A percentile compares a stretch with the other conserved stretches of the same genome.
Conservation (phyloP, 2,113 vertebrate species). For the Gorsachius goisagi region DNA sequence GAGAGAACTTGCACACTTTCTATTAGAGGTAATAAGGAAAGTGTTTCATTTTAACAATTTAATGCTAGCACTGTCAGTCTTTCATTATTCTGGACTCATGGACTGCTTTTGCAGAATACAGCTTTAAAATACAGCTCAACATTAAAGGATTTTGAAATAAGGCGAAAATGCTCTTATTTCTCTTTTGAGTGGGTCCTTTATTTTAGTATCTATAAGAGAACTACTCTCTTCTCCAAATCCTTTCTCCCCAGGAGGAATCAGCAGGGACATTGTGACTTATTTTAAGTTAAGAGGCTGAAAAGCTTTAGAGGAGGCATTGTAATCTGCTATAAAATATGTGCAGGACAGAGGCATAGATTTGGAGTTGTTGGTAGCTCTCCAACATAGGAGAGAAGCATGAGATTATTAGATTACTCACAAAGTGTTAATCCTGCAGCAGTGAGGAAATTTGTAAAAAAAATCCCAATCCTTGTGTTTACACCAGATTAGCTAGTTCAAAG, state of each 20-base stretch:
- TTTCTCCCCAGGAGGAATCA: slow-evolving; percentile 5
- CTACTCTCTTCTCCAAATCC: slow-evolving; percentile 22
- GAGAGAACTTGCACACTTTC: not conserved
- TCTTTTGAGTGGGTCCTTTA: not conserved
- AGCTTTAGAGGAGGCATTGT: slow-evolving; percentile 22
- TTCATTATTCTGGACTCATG: not conserved
- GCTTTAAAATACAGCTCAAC: slow-evolving; percentile 17
- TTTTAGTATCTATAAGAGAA: not conserved
- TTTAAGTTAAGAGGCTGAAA: slow-evolving; percentile 32
- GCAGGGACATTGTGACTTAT: not conserved
- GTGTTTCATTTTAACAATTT: not conserved
- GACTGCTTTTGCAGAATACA: not conserved
- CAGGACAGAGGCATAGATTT: not conserved
- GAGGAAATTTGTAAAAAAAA: not conserved
- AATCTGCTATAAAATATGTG: slow-evolving; percentile 15
- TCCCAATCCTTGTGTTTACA: not conserved
- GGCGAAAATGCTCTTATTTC: not conserved
- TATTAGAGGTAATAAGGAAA: not conserved
- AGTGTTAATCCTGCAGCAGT: not conserved
- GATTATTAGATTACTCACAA: not conserved
- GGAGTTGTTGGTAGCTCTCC: not conserved
- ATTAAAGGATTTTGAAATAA: slow-evolving; percentile 40
- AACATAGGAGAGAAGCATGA: not conserved
- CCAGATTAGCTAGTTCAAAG: not conserved
- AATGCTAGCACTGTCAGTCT: not conserved